A percentile compares a stretch with the other conserved stretches of the same genome.
Conservation (phyloP, 2,888 invertebrate species). For the Leptopilina syphax region DNA sequence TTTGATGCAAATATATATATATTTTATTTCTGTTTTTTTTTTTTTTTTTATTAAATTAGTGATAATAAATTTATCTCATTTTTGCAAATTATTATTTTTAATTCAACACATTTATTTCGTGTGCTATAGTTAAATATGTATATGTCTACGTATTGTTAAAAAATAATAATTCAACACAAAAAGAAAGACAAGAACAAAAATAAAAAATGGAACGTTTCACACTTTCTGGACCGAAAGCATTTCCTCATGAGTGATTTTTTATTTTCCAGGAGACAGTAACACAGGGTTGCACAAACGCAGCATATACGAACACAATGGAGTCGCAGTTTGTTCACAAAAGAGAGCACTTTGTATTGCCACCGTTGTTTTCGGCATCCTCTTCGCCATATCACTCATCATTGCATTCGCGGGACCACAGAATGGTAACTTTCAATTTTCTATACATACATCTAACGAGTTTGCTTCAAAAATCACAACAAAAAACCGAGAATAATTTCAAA, state of each 20-base stretch:
- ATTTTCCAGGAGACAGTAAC: slow-evolving; percentile 82
- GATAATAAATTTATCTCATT: no score
- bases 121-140: no score
- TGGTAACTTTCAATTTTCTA: slow-evolving; percentile 78
- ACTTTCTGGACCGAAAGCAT: neutral
- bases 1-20: no score
- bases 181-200: neutral
- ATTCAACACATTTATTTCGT: no score
- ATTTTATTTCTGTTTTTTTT: no score
- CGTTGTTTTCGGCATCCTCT: slow-evolving; percentile 87
- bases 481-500: no score
- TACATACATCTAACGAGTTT: neutral
- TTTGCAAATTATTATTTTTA: no score
- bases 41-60: no score
- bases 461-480: neutral
- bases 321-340: slow-evolving; percentile 92
- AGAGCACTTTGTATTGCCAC: slow-evolving; percentile 90
- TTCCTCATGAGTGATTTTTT: slow-evolving; percentile 60
- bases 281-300: slow-evolving; percentile 82
- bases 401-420: slow-evolving; percentile 94
- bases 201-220: neutral
- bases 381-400: slow-evolving; percentile 90
- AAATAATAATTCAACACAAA: no score
- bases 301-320: slow-evolving; percentile 85
- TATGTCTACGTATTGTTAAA: no score